Evolutionary conservation across 2,113 vertebrate genomes (phyloP), one percentile per base, ranked within the genome.

Genomic region (Perognathus longimembris): DNA sequence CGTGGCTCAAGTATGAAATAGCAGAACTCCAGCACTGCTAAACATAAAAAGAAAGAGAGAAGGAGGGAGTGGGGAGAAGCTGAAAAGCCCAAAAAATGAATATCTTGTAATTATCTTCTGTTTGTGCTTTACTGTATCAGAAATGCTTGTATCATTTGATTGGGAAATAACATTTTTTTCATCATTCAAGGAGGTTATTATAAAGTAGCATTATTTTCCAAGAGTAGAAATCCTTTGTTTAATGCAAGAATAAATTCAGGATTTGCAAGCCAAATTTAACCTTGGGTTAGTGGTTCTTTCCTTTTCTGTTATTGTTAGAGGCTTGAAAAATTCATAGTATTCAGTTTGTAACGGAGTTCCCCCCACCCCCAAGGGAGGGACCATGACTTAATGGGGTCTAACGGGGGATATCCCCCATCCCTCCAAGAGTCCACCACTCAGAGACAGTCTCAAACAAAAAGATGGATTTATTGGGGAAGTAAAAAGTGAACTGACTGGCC

Each of bases 261-360:
- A 85, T 15, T 96, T 94, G 14, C 17, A 74, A 81, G 61, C 63
- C 59, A 90, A 45, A 91, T 93, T 90, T 87, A 57, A 88, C 54
- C 34, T 92, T 91, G 30, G 79, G 59, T 92, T 95, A 94, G 88
- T 76, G 59, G 74, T 94, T 96, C 78, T 95, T 94, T 59, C 24
- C 61, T 87, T 91, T 77, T 79, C 69, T 93, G 32, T 95, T 88
- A 82, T 85, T 94, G n/a, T 81, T 84, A 59, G 61, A 91, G 21
- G 15, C 70, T 85, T 80, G 61, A 67, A 22, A 83, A 88, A 88
- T 96, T 94, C 40, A 57, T 57, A 90, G 38, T 89, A 80, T 93
- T n/a, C n/a, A n/a, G n/a, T n/a, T n/a, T n/a, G n/a, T n/a, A n/a
- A n/a, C n/a, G n/a, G n/a, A n/a, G n/a, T n/a, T n/a, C n/a, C n/a